These are phyloP conservation scores for Papilio demoleus DNA, from an alignment of 2,888 invertebrate species.

Conservation along the genomic window DNA sequence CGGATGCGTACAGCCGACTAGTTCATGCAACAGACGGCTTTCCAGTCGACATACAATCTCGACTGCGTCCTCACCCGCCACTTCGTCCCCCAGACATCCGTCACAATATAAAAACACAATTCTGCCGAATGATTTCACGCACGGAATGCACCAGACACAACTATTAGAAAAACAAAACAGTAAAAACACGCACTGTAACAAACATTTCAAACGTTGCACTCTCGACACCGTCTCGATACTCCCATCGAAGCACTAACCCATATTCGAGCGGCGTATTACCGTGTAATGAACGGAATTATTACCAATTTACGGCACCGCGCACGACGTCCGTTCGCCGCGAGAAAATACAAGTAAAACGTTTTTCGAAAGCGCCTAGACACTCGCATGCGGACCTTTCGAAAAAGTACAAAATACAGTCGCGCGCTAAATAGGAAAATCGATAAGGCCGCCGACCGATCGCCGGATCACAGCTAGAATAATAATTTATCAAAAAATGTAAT, in stretches of 20 bases:
- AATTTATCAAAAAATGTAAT: conserved; percentile 84
- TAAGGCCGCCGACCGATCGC: conserved; percentile 73
- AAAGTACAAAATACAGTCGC: conserved; percentile 78
- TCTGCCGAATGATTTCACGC: conserved; percentile 68
- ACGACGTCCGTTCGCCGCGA: conserved; percentile 75
- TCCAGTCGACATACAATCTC: conserved; percentile 21
- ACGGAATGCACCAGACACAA: conserved; percentile 57
- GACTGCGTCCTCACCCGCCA: conserved; percentile 32
- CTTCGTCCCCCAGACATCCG: conserved; percentile 54
- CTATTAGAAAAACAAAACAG: conserved; percentile 66
- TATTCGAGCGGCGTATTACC: conserved; percentile 77
- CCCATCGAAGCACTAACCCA: conserved; percentile 76
- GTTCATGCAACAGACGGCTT: conserved; percentile 36
- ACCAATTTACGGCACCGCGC: conserved; percentile 78
- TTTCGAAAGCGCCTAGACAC: conserved; percentile 81
- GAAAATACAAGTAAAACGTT: conserved; percentile 78
- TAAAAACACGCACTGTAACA: conserved; percentile 62
- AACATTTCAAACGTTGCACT: conserved; percentile 64
- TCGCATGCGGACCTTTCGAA: conserved; percentile 77
- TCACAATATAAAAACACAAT: conserved; percentile 69
- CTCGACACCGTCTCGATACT: conserved; percentile 64
- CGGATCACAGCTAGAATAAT: conserved; percentile 79
- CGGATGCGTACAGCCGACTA: conserved; percentile 40
- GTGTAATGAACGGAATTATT: conserved; percentile 81
- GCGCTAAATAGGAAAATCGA: conserved; percentile 82